A percentile compares a stretch with the other conserved stretches of the same genome.
These are phyloP conservation scores for Heteropelma amictum DNA, from an alignment of 2,888 invertebrate species.

Conservation along the genomic window DNA sequence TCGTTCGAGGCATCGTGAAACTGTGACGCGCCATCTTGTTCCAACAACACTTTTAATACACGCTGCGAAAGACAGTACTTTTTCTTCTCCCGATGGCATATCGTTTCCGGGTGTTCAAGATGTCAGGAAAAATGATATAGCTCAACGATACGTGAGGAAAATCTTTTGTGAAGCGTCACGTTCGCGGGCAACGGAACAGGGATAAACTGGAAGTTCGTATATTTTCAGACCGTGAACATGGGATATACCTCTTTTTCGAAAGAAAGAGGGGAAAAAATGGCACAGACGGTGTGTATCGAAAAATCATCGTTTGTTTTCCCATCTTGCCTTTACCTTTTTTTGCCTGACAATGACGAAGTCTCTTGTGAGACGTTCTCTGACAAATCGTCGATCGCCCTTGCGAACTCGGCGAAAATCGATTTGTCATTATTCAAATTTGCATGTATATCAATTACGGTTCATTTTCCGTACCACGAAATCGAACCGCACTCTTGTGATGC, in stretches of 20 bases:
- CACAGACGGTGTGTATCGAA: not conserved
- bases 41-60: not conserved
- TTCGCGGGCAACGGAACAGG: constrained; percentile 31
- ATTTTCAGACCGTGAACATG: constrained; percentile 1
- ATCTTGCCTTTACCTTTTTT: too few relatives aligned
- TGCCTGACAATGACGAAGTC: too few relatives aligned
- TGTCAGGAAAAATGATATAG: constrained; percentile 69
- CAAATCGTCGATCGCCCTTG: too few relatives aligned
- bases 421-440: not conserved
- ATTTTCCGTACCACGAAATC: too few relatives aligned
- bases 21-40: not conserved
- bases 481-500: too few relatives aligned
- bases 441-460: too few relatives aligned
- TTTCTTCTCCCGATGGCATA: not conserved
- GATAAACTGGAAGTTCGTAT: constrained; percentile 23
- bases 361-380: too few relatives aligned
- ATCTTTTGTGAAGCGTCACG: constrained; percentile 61
- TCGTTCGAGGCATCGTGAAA: not conserved
- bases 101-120: constrained; percentile 7
- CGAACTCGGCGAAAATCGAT: not conserved
- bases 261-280: not conserved
- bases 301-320: not conserved
- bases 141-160: constrained; percentile 70
- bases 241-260: not conserved
- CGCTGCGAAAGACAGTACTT: constrained; percentile 5